A percentile compares a stretch with the other conserved stretches of the same genome.
These are phyloP conservation scores for Amphimedon queenslandica DNA, from an alignment of 37 sponge, comb jelly and placozoan genomes.

Conservation along the genomic window DNA sequence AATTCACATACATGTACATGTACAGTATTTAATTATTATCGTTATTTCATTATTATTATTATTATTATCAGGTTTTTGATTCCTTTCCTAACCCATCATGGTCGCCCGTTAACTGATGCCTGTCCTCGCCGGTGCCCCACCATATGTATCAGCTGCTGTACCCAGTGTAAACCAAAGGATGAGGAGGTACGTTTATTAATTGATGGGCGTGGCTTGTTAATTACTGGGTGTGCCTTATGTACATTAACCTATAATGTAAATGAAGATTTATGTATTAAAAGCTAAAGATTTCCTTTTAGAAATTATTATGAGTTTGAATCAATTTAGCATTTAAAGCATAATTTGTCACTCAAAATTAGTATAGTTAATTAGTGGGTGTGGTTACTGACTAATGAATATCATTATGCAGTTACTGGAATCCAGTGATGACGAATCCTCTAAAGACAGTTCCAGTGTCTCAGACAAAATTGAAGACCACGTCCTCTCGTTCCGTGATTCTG, in stretches of 20 bases:
- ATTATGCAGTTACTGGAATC: conserved; percentile 1
- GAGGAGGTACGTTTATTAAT: conserved; percentile 1
- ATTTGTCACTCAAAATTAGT: too few relatives aligned
- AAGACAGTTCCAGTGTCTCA: conserved; percentile 11
- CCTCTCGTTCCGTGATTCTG: conserved; percentile 30
- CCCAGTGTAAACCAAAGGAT: conserved; percentile 37
- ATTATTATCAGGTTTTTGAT: conserved; percentile 46
- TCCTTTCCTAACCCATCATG: conserved; percentile 69
- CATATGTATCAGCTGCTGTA: conserved; percentile 30
- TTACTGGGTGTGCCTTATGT: too few relatives aligned
- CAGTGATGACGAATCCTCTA: not conserved
- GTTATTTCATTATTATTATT: too few relatives aligned
- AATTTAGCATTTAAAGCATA: too few relatives aligned
- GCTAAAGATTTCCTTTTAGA: too few relatives aligned
- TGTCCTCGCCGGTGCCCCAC: conserved; percentile 11
- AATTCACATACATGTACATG: too few relatives aligned
- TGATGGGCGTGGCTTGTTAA: not conserved
- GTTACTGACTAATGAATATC: too few relatives aligned
- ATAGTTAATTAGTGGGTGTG: too few relatives aligned
- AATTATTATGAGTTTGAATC: too few relatives aligned
- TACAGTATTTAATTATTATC: too few relatives aligned
- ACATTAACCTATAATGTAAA: too few relatives aligned
- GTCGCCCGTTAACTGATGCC: conserved; percentile 22
- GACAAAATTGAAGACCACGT: conserved; percentile 17
- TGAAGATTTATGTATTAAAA: too few relatives aligned